Percentiles rank a stretch among this genome's conserved stretches.
Conservation (phyloP, 1,140 invertebrate genomes). For the Hyles euphorbiae region DNA sequence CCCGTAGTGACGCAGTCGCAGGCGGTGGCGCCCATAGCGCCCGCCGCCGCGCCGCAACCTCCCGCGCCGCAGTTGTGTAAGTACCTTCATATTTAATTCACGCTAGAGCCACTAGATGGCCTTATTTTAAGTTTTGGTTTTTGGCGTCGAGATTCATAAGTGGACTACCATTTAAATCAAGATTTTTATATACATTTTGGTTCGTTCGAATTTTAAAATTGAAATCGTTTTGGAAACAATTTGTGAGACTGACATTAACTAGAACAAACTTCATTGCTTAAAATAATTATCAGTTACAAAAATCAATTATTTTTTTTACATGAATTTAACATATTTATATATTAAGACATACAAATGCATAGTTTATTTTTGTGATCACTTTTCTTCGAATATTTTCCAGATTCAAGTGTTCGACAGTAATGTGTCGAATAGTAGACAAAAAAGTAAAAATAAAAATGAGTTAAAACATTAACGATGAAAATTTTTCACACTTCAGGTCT, state of each 20-base stretch:
- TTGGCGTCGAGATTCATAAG: too few species aligned
- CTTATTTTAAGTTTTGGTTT: too few species aligned
- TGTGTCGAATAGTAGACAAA: constrained; percentile 51
- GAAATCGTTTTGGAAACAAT: too few species aligned
- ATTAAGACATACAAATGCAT: too few species aligned
- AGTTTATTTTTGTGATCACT: constrained; percentile 18
- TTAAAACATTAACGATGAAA: constrained; percentile 65
- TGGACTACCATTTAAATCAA: too few species aligned
- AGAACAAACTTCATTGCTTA: too few species aligned
- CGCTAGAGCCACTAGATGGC: background rate
- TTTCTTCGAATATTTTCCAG: constrained; percentile 68
- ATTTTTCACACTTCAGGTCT: constrained; percentile 76
- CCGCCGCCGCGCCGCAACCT: constrained; percentile 64
- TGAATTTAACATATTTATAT: too few species aligned
- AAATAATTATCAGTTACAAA: too few species aligned
- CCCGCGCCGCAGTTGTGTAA: constrained; percentile 74
- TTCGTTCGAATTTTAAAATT: too few species aligned
- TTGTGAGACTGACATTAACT: too few species aligned
- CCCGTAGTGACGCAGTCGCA: constrained; percentile 72
- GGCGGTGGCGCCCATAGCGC: constrained; percentile 71
- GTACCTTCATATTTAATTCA: constrained; percentile 16
- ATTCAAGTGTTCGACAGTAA: constrained; percentile 66
- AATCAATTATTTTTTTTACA: too few species aligned
- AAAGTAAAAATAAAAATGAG: constrained; percentile 24
- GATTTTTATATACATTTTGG: too few species aligned